Conservation (phyloP, 2,888 invertebrate genomes). For the Eumerus sabulonum region DNA sequence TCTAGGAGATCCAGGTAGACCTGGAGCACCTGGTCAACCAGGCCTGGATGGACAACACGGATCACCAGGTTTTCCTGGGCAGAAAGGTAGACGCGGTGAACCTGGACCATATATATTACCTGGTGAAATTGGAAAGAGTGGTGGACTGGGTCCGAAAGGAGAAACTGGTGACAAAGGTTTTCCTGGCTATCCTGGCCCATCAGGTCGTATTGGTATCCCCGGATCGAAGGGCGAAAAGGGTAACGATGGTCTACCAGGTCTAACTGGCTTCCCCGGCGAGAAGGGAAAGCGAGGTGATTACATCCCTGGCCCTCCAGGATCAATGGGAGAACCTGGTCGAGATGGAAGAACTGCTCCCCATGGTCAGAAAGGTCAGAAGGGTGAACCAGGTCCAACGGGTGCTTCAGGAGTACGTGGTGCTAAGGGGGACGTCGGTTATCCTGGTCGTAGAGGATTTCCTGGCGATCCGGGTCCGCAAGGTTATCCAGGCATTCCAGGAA, state of each 20-base stretch:
- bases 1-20: conserved; percentile 83
- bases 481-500: conserved; percentile 71
- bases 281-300: conserved; percentile 78
- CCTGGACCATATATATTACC: conserved; percentile 75
- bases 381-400: conserved; percentile 78
- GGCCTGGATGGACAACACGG: conserved; percentile 80
- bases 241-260: conserved; percentile 81
- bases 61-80: conserved; percentile 74
- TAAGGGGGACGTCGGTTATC: conserved; percentile 79
- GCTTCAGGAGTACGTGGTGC: conserved; percentile 75
- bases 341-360: conserved; percentile 77
- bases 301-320: conserved; percentile 76
- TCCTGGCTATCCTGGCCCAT: conserved; percentile 79
- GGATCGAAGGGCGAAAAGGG: conserved; percentile 83
- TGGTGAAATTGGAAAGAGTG: conserved; percentile 78
- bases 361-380: conserved; percentile 78
- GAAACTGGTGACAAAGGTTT: conserved; percentile 80
- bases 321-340: conserved; percentile 76
- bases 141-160: conserved; percentile 79
- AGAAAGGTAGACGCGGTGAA: conserved; percentile 79
- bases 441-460: conserved; percentile 79
- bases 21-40: conserved; percentile 82
- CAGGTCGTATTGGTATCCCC: conserved; percentile 79
- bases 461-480: conserved; percentile 78
- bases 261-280: conserved; percentile 81